phyloP scores from a whole-genome alignment of 2,888 invertebrate species.

The Drosophila helvetica region DNA sequence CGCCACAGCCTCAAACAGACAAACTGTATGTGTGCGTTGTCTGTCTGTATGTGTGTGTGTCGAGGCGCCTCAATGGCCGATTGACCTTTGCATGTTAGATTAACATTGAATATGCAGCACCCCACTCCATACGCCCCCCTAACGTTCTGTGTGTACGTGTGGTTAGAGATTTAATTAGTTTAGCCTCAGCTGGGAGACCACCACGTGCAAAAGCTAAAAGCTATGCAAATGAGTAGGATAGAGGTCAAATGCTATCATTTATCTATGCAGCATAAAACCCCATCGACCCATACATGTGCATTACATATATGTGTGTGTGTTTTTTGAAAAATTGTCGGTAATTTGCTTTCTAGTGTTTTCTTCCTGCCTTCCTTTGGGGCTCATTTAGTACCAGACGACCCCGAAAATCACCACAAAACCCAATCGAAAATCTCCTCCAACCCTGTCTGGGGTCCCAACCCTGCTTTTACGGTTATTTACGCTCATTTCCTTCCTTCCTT shows the following conservation, averaged over 20 bases:
- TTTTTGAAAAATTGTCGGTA: slow-evolving; percentile 61
- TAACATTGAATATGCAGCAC: slow-evolving; percentile 63
- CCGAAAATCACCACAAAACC: slow-evolving; percentile 23
- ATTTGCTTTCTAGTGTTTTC: slow-evolving; percentile 71
- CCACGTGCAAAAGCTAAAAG: slow-evolving; percentile 66
- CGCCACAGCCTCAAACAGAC: slow-evolving; percentile 49
- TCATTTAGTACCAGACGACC: slow-evolving; percentile 45
- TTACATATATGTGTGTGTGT: slow-evolving; percentile 13
- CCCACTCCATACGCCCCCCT: background rate
- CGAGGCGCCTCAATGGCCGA: slow-evolving; percentile 69
- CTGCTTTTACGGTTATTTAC: slow-evolving; percentile 28
- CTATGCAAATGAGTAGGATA: slow-evolving; percentile 59
- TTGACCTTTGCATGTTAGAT: slow-evolving; percentile 78
- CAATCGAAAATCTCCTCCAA: slow-evolving; percentile 20
- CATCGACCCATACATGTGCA: slow-evolving; percentile 25
- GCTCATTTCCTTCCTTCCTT: slow-evolving; percentile 63
- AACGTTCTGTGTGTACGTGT: slow-evolving; percentile 16
- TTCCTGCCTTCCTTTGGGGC: slow-evolving; percentile 67
- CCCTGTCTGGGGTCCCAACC: background rate
- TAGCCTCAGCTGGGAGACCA: slow-evolving; percentile 48
- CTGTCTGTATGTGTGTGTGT: slow-evolving; percentile 13
- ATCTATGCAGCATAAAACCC: slow-evolving; percentile 38
- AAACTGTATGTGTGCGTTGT: slow-evolving; percentile 8
- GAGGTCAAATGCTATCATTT: slow-evolving; percentile 68
- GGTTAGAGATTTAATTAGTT: slow-evolving; percentile 58